Percentiles rank a stretch among this genome's conserved stretches.
Evolutionary conservation across 1,140 invertebrate species (phyloP).

Genomic region (Cyrtorhinus lividipennis): DNA sequence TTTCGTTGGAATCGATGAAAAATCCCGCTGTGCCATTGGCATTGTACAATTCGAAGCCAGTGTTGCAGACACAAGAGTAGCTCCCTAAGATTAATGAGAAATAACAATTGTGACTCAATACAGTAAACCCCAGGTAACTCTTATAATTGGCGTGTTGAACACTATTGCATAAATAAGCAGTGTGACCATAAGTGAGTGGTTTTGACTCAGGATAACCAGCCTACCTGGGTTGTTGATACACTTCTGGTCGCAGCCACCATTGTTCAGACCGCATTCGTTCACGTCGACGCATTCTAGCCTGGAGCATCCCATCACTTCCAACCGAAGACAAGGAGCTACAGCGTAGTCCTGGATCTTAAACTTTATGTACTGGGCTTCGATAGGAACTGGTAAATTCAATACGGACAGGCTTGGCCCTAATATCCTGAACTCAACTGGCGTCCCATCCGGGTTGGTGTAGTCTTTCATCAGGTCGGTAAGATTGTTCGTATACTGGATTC

Average conservation of each 20-base stretch:
- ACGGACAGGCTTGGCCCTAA: conserved; percentile 74
- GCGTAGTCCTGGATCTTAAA: conserved; percentile 83
- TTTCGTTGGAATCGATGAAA: conserved; percentile 62
- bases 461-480: conserved; percentile 78
- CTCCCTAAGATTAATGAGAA: conserved; percentile 53
- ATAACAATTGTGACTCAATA: too few species aligned
- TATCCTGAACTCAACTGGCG: conserved; percentile 82
- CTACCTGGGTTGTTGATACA: conserved; percentile 59
- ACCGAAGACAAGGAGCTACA: conserved; percentile 71
- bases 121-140: too few species aligned
- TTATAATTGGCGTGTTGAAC: too few species aligned
- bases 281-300: conserved; percentile 79
- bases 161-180: too few species aligned
- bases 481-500: conserved; percentile 75
- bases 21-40: conserved; percentile 87
- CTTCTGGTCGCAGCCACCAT: conserved; percentile 89
- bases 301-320: conserved; percentile 89
- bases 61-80: conserved; percentile 77
- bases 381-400: conserved; percentile 74
- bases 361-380: conserved; percentile 77
- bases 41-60: conserved; percentile 81
- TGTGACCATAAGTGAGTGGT: too few species aligned
- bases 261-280: conserved; percentile 77
- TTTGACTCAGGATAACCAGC: too few species aligned
- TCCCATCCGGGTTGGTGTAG: conserved; percentile 79